Percentiles rank a stretch among this genome's conserved stretches.
Evolutionary conservation across 2,888 invertebrate genomes (phyloP).

Genomic region (Andrena marginata): DNA sequence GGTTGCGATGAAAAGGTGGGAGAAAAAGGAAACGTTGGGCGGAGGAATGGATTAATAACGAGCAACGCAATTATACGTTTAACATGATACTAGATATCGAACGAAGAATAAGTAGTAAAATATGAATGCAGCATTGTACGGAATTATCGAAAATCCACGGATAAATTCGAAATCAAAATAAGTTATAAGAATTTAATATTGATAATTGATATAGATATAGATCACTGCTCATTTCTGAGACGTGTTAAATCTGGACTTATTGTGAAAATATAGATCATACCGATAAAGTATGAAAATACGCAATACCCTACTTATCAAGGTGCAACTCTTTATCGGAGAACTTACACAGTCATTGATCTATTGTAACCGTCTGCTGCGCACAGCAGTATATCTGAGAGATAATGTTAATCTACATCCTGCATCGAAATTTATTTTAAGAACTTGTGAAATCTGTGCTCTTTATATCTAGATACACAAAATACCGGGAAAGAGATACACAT

Average conservation of each 20-base stretch:
- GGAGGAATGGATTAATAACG: slow-evolving; percentile 14
- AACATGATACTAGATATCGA: neutral
- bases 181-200: neutral
- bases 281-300: neutral
- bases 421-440: neutral
- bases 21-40: slow-evolving; percentile 1
- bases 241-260: neutral
- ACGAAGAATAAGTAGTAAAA: no score
- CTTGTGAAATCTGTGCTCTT: neutral
- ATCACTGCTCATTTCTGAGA: no score
- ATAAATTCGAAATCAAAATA: neutral
- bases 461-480: neutral
- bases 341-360: neutral
- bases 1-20: neutral
- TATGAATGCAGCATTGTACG: neutral
- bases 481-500: neutral
- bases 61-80: slow-evolving; percentile 17
- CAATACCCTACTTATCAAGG: neutral
- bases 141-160: neutral
- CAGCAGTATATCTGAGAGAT: slow-evolving; percentile 6
- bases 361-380: slow-evolving; percentile 19
- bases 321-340: slow-evolving; percentile 1
- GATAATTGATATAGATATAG: no score
- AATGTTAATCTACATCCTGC: neutral
- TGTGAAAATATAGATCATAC: slow-evolving; percentile 9